Evolutionary conservation across 37 sponge, comb jelly and placozoan genomes (phyloP).

Genomic region (Mnemiopsis leidyi): DNA sequence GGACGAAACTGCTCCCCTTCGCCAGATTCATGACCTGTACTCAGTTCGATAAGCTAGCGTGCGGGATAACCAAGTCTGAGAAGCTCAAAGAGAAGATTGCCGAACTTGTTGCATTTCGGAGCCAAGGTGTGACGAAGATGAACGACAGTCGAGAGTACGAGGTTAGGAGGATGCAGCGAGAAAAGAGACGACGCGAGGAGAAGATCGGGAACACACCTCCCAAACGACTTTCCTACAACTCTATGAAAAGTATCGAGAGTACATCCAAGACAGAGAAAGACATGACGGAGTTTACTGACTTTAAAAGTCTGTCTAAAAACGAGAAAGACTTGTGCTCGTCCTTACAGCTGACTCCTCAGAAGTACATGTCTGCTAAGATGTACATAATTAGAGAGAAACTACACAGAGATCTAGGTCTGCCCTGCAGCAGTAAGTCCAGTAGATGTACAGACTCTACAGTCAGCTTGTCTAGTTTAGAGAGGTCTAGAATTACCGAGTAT

Average conservation of each 20-base stretch:
- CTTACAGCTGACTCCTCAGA: slow-evolving; percentile 28
- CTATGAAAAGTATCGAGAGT: not conserved
- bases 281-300: not conserved
- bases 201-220: slow-evolving; percentile 61
- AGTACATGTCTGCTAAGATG: slow-evolving; percentile 26
- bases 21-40: slow-evolving; percentile 41
- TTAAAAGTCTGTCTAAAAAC: not conserved
- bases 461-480: not conserved
- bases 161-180: slow-evolving; percentile 1
- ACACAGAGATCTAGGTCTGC: slow-evolving; percentile 18
- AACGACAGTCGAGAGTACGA: slow-evolving; percentile 55
- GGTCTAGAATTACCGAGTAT: slow-evolving; percentile 16
- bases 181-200: slow-evolving; percentile 41
- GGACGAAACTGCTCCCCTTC: not conserved
- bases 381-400: slow-evolving; percentile 42
- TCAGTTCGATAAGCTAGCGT: slow-evolving; percentile 57
- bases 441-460: not conserved
- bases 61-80: not conserved
- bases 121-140: slow-evolving; percentile 23
- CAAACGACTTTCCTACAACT: slow-evolving; percentile 31
- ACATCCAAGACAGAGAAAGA: slow-evolving; percentile 9
- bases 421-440: not conserved
- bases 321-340: slow-evolving; percentile 49
- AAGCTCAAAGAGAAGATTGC: not conserved
- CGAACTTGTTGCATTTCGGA: not conserved